Evolutionary conservation across 2,797 vertebrate species (phyloP).

Genomic region (Brotula barbata): DNA sequence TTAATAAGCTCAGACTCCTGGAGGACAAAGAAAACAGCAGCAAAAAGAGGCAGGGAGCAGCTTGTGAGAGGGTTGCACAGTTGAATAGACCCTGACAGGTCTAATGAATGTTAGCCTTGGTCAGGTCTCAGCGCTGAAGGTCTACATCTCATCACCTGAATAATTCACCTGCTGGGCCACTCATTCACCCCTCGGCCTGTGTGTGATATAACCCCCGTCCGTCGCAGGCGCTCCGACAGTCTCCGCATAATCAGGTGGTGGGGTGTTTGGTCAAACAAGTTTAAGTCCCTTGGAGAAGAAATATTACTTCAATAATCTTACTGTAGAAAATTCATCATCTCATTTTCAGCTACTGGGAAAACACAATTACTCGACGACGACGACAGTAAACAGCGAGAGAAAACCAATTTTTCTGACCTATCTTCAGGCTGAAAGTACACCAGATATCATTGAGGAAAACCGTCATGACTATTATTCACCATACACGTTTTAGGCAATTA

Average conservation of each 20-base stretch:
- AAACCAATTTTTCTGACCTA: too few species aligned
- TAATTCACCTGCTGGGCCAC: conserved; percentile 66
- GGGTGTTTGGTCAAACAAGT: conserved; percentile 33
- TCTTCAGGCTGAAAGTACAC: too few species aligned
- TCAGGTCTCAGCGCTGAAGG: conserved; percentile 62
- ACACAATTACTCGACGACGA: too few species aligned
- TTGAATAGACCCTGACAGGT: conserved; percentile 63
- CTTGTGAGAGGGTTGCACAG: conserved; percentile 46
- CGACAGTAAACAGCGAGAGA: too few species aligned
- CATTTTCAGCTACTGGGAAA: too few species aligned
- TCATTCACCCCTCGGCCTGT: conserved; percentile 39
- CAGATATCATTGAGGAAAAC: too few species aligned
- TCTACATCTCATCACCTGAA: conserved; percentile 72
- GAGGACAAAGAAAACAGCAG: conserved; percentile 20
- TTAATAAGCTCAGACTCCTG: conserved; percentile 56
- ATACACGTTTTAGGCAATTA: too few species aligned
- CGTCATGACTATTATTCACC: too few species aligned
- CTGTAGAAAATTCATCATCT: too few species aligned
- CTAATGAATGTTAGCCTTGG: conserved; percentile 72
- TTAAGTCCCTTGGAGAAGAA: conserved; percentile 14
- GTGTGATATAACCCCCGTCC: conserved; percentile 25
- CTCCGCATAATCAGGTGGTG: conserved; percentile 23
- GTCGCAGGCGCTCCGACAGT: conserved; percentile 17
- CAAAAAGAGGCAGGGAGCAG: conserved; percentile 34
- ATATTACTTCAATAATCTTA: conserved; percentile 22